These are phyloP conservation scores for Xiphorhynchus erythropygius DNA, from an alignment of 2,797 vertebrate genomes.

Conservation along the genomic window DNA sequence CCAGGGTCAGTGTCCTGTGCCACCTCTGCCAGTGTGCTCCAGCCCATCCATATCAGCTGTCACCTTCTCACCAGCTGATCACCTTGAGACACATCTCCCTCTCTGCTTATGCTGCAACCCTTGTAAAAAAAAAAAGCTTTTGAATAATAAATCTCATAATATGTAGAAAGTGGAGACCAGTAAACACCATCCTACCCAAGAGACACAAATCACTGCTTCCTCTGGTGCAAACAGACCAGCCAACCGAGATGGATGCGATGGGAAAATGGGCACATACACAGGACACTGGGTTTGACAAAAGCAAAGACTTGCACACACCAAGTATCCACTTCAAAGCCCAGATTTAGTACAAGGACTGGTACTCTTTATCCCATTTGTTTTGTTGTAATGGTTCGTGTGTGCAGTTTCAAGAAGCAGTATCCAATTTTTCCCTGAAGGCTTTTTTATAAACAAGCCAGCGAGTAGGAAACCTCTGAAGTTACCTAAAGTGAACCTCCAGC, in stretches of 20 bases:
- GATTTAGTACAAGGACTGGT: background rate
- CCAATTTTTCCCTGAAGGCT: background rate
- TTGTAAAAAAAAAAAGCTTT: background rate
- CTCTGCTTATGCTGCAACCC: background rate
- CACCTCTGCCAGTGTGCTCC: accelerated
- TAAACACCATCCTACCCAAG: too few species aligned
- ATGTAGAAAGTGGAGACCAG: background rate
- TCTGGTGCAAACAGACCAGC: background rate
- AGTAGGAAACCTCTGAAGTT: background rate
- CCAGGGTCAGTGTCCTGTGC: accelerated
- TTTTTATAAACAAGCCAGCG: background rate
- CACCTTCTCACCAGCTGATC: background rate
- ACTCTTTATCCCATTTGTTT: background rate
- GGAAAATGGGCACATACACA: accelerated
- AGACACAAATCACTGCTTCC: accelerated
- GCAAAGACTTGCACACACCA: background rate
- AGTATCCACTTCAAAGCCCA: background rate
- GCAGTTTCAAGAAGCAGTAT: background rate
- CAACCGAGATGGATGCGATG: accelerated
- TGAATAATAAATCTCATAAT: accelerated
- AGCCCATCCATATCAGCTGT: accelerated
- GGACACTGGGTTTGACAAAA: background rate
- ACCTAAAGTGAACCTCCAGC: background rate
- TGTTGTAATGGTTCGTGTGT: background rate
- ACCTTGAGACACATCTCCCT: accelerated